These are phyloP conservation scores for Polypterus bichir DNA, from an alignment of 2,113 vertebrate genomes.

Conservation along the genomic window DNA sequence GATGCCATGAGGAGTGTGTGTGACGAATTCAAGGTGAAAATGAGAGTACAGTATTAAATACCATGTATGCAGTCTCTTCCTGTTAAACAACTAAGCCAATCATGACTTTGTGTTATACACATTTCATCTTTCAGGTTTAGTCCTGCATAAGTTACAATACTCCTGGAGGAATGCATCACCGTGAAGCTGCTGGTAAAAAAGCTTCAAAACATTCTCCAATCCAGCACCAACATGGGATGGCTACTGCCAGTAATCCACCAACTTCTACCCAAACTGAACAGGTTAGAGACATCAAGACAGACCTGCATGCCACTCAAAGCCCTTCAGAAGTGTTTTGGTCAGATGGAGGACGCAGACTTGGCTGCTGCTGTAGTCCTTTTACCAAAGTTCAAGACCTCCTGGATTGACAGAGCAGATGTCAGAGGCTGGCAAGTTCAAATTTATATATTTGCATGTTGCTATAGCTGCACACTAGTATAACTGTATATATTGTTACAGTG, in stretches of 20 bases:
- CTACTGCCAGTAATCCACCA: conserved; percentile 12
- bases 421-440: conserved; percentile 3
- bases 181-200: conserved; percentile 11
- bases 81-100: too few species aligned
- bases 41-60: conserved; percentile 5
- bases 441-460: conserved; percentile 1
- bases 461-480: background rate
- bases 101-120: too few species aligned
- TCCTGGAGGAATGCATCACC: background rate
- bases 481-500: conserved; percentile 4
- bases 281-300: conserved; percentile 5
- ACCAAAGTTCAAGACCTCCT: conserved; percentile 6
- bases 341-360: conserved; percentile 9
- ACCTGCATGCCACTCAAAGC: conserved; percentile 6
- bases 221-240: conserved; percentile 9
- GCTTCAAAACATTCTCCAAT: conserved; percentile 11
- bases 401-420: conserved; percentile 2
- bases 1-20: conserved; percentile 14
- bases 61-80: background rate
- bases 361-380: background rate
- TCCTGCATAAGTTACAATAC: conserved; percentile 11
- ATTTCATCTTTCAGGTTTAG: too few species aligned
- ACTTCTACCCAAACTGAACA: conserved; percentile 13
- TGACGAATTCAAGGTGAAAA: conserved; percentile 15
- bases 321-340: conserved; percentile 13